Percentiles rank a stretch among this genome's conserved stretches.
Evolutionary conservation across 2,888 invertebrate genomes (phyloP).

Genomic region (Oscheius sp.): DNA sequence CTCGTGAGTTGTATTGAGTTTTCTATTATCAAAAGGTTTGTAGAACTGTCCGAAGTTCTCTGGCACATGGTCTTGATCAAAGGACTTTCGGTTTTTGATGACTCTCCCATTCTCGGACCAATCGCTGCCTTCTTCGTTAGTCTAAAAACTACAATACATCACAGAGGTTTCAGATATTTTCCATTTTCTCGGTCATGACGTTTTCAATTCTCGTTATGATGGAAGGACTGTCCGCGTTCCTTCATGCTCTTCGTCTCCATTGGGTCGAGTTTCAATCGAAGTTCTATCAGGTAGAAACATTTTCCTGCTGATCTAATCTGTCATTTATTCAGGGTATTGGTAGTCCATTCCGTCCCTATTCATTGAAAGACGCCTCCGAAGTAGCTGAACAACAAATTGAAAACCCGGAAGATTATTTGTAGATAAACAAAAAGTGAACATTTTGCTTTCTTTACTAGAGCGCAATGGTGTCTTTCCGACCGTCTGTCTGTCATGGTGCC

Average conservation of each 20-base stretch:
- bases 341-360: conserved; percentile 32
- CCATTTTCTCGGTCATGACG: conserved; percentile 81
- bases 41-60: conserved; percentile 62
- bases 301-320: not conserved
- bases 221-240: conserved; percentile 74
- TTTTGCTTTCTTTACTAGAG: not conserved
- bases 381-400: conserved; percentile 29
- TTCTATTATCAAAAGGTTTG: conserved; percentile 15
- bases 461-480: no score
- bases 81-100: conserved; percentile 44
- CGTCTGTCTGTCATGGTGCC: no score
- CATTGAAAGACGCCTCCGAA: conserved; percentile 23
- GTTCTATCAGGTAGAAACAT: conserved; percentile 82
- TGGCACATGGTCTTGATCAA: conserved; percentile 62
- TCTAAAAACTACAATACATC: not conserved
- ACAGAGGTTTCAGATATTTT: conserved; percentile 79
- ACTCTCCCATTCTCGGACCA: conserved; percentile 12
- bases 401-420: conserved; percentile 21
- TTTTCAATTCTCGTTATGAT: conserved; percentile 72
- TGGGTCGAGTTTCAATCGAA: conserved; percentile 98
- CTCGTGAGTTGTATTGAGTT: conserved; percentile 80
- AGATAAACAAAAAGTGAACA: not conserved
- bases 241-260: conserved; percentile 59
- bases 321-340: conserved; percentile 32
- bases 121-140: conserved; percentile 38